A percentile compares a stretch with the other conserved stretches of the same genome.
phyloP scores from a whole-genome alignment of 1,140 invertebrate species.

The Leguminivora glycinivorella region DNA sequence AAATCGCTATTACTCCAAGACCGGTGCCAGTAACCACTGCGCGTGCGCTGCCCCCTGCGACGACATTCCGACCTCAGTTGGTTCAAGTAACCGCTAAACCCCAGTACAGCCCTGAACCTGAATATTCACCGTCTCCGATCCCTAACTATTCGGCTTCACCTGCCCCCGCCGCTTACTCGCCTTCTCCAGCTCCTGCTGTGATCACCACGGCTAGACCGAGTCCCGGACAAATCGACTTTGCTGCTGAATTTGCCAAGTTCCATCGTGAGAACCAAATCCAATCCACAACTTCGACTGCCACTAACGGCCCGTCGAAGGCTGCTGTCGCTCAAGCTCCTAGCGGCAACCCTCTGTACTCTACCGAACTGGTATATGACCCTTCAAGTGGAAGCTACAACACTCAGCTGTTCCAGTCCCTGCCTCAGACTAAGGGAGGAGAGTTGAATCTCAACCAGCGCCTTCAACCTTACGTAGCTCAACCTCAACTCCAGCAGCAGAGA shows the following conservation, averaged over 20 bases:
- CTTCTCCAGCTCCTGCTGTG: slow-evolving; percentile 61
- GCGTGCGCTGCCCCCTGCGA: slow-evolving; percentile 82
- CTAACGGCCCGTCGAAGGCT: slow-evolving; percentile 58
- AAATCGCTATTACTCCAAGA: slow-evolving; percentile 81
- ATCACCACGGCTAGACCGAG: slow-evolving; percentile 65
- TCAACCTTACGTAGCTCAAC: slow-evolving; percentile 85
- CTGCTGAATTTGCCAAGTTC: slow-evolving; percentile 87
- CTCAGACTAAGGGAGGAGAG: slow-evolving; percentile 85
- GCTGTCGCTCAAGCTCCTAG: slow-evolving; percentile 55
- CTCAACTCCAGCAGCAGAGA: slow-evolving; percentile 71
- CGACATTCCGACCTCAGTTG: slow-evolving; percentile 82
- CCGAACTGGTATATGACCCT: slow-evolving; percentile 88
- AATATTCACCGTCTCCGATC: slow-evolving; percentile 47
- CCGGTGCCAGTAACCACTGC: slow-evolving; percentile 82
- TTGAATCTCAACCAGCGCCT: slow-evolving; percentile 86
- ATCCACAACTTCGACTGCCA: slow-evolving; percentile 68
- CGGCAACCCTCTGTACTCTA: slow-evolving; percentile 85
- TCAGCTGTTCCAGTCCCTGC: slow-evolving; percentile 87
- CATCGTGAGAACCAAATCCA: slow-evolving; percentile 85
- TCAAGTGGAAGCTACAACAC: slow-evolving; percentile 89
- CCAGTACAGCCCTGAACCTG: slow-evolving; percentile 80
- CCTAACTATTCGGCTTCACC: slow-evolving; percentile 71
- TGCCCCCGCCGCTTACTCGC: slow-evolving; percentile 62
- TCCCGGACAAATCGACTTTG: slow-evolving; percentile 83
- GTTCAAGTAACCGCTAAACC: slow-evolving; percentile 81